Percentiles rank a stretch among this genome's conserved stretches.
phyloP scores from a whole-genome alignment of 2,888 invertebrate species.

The Autographa gamma region DNA sequence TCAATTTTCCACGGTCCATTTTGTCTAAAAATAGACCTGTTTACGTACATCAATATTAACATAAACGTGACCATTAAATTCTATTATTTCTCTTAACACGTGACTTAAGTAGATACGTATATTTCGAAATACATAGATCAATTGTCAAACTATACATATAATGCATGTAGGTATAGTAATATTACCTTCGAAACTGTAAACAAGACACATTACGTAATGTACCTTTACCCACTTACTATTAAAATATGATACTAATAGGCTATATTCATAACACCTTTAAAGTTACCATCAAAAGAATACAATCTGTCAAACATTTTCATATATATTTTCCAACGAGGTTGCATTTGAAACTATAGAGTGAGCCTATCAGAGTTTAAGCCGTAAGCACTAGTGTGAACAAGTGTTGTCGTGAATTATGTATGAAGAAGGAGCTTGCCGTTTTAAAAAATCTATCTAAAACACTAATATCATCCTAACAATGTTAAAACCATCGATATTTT shows the following conservation, averaged over 20 bases:
- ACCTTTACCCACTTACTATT: no score
- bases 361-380: no score
- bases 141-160: neutral
- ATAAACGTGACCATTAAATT: slow-evolving; percentile 5
- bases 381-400: no score
- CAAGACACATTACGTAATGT: slow-evolving; percentile 2
- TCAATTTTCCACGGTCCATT: neutral
- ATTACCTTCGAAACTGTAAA: neutral
- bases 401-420: no score
- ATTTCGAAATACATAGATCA: neutral
- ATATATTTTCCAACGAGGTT: no score
- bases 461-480: no score
- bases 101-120: neutral
- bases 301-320: neutral
- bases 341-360: no score
- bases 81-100: slow-evolving; percentile 2
- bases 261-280: no score
- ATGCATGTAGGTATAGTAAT: neutral
- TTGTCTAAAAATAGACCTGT: slow-evolving; percentile 3
- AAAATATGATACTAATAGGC: no score
- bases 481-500: no score
- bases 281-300: neutral
- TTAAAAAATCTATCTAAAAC: no score
- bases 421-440: no score
- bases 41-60: neutral